phyloP scores from a whole-genome alignment of 1,140 invertebrate genomes.

The Ridgeia piscesae region DNA sequence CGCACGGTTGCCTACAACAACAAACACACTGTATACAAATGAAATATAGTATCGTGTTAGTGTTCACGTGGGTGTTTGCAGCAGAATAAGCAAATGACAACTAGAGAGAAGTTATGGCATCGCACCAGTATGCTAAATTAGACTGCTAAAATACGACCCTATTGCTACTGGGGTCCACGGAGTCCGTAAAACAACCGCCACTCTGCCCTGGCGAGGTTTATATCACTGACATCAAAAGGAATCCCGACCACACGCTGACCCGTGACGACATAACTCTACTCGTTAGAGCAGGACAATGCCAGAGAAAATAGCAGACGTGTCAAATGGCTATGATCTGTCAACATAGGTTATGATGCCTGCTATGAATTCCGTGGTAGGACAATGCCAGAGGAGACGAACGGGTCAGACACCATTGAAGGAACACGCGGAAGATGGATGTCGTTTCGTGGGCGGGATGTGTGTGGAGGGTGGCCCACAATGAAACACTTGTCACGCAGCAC shows the following conservation, averaged over 20 bases:
- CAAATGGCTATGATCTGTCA: not conserved
- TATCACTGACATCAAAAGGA: not conserved
- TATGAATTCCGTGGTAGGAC: not conserved
- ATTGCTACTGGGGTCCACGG: not conserved
- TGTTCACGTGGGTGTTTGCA: not conserved
- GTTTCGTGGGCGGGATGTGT: not conserved
- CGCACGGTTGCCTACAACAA: not conserved
- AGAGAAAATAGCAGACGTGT: not conserved
- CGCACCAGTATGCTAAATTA: not conserved
- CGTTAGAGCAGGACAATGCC: not conserved
- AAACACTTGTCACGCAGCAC: not conserved
- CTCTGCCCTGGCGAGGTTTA: not conserved
- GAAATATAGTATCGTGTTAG: not conserved
- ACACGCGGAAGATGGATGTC: not conserved
- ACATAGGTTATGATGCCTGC: not conserved
- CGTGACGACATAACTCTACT: not conserved
- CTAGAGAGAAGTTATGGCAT: not conserved
- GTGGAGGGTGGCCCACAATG: not conserved
- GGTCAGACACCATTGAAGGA: not conserved
- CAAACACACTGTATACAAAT: not conserved
- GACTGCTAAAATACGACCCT: not conserved
- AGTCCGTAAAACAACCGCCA: not conserved
- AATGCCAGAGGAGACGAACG: not conserved
- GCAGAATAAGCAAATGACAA: not conserved
- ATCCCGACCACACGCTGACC: not conserved